Base-by-base conservation (phyloP, 2,888 invertebrate genomes). In the Gerris lacustris region DNA sequence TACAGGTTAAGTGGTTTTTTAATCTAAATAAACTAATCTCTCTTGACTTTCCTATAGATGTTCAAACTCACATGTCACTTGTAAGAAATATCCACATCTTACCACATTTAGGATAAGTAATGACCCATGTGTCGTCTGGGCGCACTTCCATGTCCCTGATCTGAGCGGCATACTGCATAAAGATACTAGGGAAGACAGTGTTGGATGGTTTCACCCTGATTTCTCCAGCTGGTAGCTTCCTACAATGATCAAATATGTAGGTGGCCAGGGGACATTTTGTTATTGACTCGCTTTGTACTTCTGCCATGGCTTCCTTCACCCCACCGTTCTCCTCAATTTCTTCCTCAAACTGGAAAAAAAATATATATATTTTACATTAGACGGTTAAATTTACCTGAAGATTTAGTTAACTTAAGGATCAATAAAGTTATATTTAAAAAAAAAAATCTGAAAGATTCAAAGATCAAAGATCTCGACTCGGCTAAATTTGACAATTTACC, bases 71-170 rank as follows among this genome's bases (percentile, higher is more conserved):
- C 1, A 31, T 31, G 31, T 31, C 4, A 31, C 31, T 31, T 31
- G 31, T 31, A 31, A 31, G 31, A 31, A 31, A 31, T 31, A 31
- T n/a, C n/a, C n/a, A n/a, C n/a, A n/a, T 31, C 74, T 76, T 72
- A 79, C 79, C 79, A 67, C 77, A 78, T 74, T 79, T 79, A 0
- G 79, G 79, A 69, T 76, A 79, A 7, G 78, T 77, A 6, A 77
- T 75, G 11, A 79, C 75, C 78, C 78, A 79, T 44, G 78, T 74
- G 69, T 79, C 79, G 67, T 79, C 78, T 18, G 76, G 74, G 7
- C 77, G 72, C 0, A 78, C 76, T 67, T 76, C 73, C 69, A 79
- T 78, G 15, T 78, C 72, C 17, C 75, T 70, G 63, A 79, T 76
- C 66, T 74, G 73, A 11, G 75, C 71, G 6, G 72, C 72, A 70